Base-by-base conservation (phyloP, 1,140 invertebrate genomes). In the Wiebesia pumilae region DNA sequence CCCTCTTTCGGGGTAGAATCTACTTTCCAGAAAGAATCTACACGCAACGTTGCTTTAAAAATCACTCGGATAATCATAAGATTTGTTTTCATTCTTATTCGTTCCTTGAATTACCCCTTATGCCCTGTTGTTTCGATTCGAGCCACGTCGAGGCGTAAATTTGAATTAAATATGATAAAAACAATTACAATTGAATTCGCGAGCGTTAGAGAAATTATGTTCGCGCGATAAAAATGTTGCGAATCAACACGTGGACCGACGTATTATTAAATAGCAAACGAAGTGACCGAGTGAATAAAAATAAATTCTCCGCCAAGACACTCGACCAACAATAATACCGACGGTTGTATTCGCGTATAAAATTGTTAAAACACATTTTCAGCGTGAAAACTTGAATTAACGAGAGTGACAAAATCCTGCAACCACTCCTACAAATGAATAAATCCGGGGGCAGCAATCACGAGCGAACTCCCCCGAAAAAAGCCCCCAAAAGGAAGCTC, bases 61-160 rank as follows among this genome's bases (percentile, higher is more conserved):
- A 75, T 75, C 38, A 75, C 71, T 75, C 16, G 21, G 21, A 21
- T 40, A 73, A 75, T n/a, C n/a, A n/a, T n/a, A n/a, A 75, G 65
- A 69, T 35, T 38, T 9, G 4, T 43, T 43, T 24, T 43, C 21
- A 3, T 75, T 43, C 7, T 75, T 35, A 24, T 7, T 47, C 43
- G 43, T 47, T 7, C 43, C 14, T 47, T 47, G 43, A 7, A 47
- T 47, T 47, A 47, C 51, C 24, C 27, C 27, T 62, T 62, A n/a
- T n/a, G n/a, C n/a, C n/a, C 58, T 10, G 51, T 54, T 12, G 19
- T 54, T 54, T 54, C 19, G 12, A 62, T 62, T 62, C 58, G 1
- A 62, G 24, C 3, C 58, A 62, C 58, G 58, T 62, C 24, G 3
- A 27, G 3, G 24, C 2, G 58, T 2, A 14, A 3, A 62, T 24